phyloP scores from a whole-genome alignment of 1,140 invertebrate genomes.

The Hermatobates lingyangjiaoensis region DNA sequence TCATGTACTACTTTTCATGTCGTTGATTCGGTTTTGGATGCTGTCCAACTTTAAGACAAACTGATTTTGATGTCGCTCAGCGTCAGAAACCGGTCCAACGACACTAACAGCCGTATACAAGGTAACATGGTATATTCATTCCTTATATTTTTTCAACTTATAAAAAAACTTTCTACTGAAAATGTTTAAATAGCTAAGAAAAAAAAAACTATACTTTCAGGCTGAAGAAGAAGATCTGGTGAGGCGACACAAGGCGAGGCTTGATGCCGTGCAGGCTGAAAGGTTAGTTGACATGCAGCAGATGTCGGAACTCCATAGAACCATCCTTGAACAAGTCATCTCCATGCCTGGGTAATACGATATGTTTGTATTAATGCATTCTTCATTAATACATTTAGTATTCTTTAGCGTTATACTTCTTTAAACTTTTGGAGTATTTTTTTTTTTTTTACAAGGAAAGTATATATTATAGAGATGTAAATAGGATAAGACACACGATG shows the following conservation, averaged over 20 bases:
- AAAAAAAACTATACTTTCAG: background rate
- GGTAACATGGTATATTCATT: background rate
- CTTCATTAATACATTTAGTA: background rate
- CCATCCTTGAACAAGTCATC: conserved; percentile 4
- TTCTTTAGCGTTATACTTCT: background rate
- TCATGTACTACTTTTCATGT: too few species aligned
- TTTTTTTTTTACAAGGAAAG: background rate
- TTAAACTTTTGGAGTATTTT: background rate
- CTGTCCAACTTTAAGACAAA: background rate
- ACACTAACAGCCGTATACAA: background rate
- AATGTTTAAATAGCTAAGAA: background rate
- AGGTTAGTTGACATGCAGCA: conserved; percentile 7
- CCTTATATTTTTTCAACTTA: background rate
- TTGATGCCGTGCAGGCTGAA: conserved; percentile 5
- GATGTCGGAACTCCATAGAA: conserved; percentile 7
- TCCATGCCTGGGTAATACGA: background rate
- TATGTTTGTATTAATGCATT: background rate
- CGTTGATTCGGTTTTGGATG: too few species aligned
- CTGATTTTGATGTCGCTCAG: background rate
- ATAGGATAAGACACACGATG: background rate
- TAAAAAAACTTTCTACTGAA: too few species aligned
- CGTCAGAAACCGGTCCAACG: background rate
- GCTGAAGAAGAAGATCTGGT: conserved; percentile 6
- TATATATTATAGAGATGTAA: background rate
- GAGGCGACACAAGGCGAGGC: conserved; percentile 1